These are phyloP conservation scores for Macquaria australasica DNA, from an alignment of 2,113 vertebrate species.

Conservation along the genomic window DNA sequence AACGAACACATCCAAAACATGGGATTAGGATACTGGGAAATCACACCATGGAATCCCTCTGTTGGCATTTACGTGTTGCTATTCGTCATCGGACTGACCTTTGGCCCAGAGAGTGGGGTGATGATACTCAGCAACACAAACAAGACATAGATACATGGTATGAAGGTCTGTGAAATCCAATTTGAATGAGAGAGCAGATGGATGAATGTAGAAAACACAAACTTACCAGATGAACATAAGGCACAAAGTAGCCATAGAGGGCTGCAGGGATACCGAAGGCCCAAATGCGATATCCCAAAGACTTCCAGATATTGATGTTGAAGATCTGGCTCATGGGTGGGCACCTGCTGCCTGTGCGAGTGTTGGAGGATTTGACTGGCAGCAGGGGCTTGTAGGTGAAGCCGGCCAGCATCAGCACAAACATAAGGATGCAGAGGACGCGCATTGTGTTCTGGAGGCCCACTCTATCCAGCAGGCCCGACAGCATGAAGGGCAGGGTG, in stretches of 20 bases:
- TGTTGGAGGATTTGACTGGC: conserved; percentile 66
- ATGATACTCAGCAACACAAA: background rate
- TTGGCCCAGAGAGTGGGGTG: background rate
- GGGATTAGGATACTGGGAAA: conserved; percentile 42
- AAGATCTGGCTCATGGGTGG: conserved; percentile 85
- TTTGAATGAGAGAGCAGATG: background rate
- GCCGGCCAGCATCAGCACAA: conserved; percentile 92
- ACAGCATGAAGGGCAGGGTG: conserved; percentile 89
- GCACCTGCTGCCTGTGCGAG: conserved; percentile 70
- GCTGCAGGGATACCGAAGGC: conserved; percentile 93
- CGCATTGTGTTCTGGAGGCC: conserved; percentile 87
- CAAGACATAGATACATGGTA: background rate
- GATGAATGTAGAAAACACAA: background rate
- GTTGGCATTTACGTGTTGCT: conserved; percentile 20
- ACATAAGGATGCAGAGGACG: conserved; percentile 90
- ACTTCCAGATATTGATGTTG: conserved; percentile 93
- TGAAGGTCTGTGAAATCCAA: background rate
- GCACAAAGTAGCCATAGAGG: conserved; percentile 98
- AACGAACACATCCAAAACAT: conserved; percentile 42
- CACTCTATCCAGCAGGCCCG: conserved; percentile 74
- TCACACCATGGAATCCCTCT: conserved; percentile 34
- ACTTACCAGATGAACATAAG: conserved; percentile 98
- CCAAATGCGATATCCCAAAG: conserved; percentile 93
- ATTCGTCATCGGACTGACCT: conserved; percentile 32
- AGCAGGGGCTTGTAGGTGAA: conserved; percentile 92